These are phyloP conservation scores for Dendronephthya gigantea DNA, from an alignment of 64 coral and sea anemone species.

Conservation along the genomic window DNA sequence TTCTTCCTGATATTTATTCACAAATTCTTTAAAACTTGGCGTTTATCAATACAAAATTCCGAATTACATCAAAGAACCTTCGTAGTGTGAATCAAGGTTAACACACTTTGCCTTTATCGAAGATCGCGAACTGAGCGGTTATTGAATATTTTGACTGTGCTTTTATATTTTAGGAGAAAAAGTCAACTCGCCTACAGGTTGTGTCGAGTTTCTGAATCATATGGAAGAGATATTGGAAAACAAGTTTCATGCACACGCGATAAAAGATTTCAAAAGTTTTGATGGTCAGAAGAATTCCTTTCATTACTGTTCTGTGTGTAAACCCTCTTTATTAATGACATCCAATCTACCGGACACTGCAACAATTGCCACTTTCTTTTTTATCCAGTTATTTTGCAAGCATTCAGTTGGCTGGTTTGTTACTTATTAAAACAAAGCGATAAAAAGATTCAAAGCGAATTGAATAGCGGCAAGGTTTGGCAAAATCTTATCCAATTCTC, in stretches of 20 bases:
- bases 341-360: neutral
- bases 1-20: too few relatives aligned
- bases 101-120: neutral
- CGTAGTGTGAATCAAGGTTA: too few relatives aligned
- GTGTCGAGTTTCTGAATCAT: slow-evolving; percentile 65
- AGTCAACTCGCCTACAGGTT: slow-evolving; percentile 56
- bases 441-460: slow-evolving; percentile 43
- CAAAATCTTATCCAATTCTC: too few relatives aligned
- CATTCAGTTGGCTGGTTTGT: slow-evolving; percentile 78
- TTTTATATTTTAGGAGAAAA: slow-evolving; percentile 19
- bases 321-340: too few relatives aligned
- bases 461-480: slow-evolving; percentile 57
- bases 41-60: too few relatives aligned
- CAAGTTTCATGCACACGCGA: slow-evolving; percentile 52
- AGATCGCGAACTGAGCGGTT: neutral
- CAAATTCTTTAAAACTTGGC: too few relatives aligned
- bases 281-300: slow-evolving; percentile 28
- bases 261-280: slow-evolving; percentile 49
- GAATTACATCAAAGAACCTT: too few relatives aligned
- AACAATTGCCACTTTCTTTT: neutral
- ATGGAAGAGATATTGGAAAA: slow-evolving; percentile 46
- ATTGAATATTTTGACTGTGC: neutral
- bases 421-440: slow-evolving; percentile 72
- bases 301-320: neutral
- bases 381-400: slow-evolving; percentile 18